Evolutionary conservation across 2,113 vertebrate species (phyloP), one percentile per base, ranked within the genome.

Genomic region (Cheilinus undulatus): DNA sequence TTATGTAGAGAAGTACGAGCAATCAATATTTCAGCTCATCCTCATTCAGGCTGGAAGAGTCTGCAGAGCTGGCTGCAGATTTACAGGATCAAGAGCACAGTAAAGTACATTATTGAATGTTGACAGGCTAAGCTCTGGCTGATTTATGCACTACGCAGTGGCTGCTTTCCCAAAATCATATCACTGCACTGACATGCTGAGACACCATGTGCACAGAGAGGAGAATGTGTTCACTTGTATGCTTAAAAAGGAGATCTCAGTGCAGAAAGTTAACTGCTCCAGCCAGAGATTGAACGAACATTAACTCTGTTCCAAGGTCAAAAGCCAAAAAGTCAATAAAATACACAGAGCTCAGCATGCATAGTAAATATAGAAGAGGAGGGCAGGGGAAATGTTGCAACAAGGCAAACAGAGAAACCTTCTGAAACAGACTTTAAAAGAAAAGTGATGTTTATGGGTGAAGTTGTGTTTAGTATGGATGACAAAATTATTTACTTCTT

Each of bases 11-110:
- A 71, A 27, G 26, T 53, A 30, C 75, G 52, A 27, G 43, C 53
- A 54, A 81, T 86, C 83, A 69, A 71, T 85, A 70, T 80, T 78
- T 81, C 22, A 70, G 23, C 67, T 76, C 59, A 34, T 69, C 67
- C 49, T 58, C 40, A 64, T 60, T 50, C 52, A 71, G 38, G 43
- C 62, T 63, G 61, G 28, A 61, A 57, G 45, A 43, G 43, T 68
- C 65, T 48, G 36, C 36, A 45, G 9, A 52, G 63, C 49, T 57
- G 59, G 51, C 62, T 65, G 69, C 23, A 73, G 56, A 17, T 81
- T 78, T 67, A 54, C 38, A 63, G 52, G 54, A 76, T 83, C 73
- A 75, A 50, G 28, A 68, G 50, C 11, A 72, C 46, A 68, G 69
- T n/a, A 36, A 64, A 60, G 73, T 46, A 58, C 30, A 59, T 84